Evolutionary conservation across 1,140 invertebrate species (phyloP).

Genomic region (Telenomus remus): DNA sequence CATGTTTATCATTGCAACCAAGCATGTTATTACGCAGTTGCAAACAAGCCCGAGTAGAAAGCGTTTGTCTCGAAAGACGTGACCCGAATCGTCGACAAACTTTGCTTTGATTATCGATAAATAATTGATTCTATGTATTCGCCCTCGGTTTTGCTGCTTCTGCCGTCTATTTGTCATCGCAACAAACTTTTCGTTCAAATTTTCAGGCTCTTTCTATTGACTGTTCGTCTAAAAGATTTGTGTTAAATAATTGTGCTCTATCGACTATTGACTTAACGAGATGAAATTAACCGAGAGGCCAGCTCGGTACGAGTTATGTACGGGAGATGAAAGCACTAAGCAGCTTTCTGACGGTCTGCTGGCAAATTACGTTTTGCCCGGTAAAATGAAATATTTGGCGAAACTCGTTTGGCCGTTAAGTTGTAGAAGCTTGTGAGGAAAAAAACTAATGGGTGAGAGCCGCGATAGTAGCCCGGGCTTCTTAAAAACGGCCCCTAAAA

Average conservation of each 20-base stretch:
- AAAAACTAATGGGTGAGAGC: slow-evolving; percentile 51
- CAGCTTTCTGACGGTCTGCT: slow-evolving; percentile 21
- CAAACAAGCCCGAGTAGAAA: slow-evolving; percentile 14
- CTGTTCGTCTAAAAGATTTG: too few relatives aligned
- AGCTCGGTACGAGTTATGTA: background rate
- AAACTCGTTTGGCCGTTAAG: slow-evolving; percentile 58
- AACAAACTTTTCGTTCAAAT: too few relatives aligned
- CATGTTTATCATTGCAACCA: slow-evolving; percentile 28
- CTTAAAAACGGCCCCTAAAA: slow-evolving; percentile 64
- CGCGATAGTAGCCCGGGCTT: slow-evolving; percentile 27
- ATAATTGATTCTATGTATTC: slow-evolving; percentile 8
- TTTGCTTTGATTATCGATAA: slow-evolving; percentile 19
- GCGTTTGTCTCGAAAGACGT: slow-evolving; percentile 8
- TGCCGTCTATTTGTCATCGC: too few relatives aligned
- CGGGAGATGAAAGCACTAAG: background rate
- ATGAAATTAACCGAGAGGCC: slow-evolving; percentile 6
- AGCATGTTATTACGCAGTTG: slow-evolving; percentile 26
- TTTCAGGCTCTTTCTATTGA: too few relatives aligned
- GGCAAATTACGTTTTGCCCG: slow-evolving; percentile 27
- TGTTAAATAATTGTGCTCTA: background rate
- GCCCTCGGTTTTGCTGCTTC: background rate
- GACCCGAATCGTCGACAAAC: slow-evolving; percentile 1
- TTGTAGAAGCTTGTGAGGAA: slow-evolving; percentile 51
- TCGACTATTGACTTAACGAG: slow-evolving; percentile 8
- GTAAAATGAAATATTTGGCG: slow-evolving; percentile 51